A percentile compares a stretch with the other conserved stretches of the same genome.
Conservation (phyloP, 1,140 invertebrate genomes). For the Vanessa tameamea region DNA sequence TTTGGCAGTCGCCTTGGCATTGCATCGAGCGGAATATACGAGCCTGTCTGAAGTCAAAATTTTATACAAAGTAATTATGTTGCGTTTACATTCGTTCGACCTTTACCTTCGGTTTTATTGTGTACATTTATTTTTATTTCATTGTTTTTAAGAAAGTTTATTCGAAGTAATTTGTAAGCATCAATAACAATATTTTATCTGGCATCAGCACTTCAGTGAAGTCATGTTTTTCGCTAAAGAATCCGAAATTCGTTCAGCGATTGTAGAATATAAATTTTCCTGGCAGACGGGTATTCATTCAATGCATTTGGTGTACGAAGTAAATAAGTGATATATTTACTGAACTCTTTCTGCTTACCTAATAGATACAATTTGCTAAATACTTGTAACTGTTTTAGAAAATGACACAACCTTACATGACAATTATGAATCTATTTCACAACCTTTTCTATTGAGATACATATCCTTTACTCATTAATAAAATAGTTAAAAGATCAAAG, state of each 20-base stretch:
- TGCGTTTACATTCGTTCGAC: slow-evolving; percentile 45
- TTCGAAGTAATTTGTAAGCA: slow-evolving; percentile 29
- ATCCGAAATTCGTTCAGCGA: slow-evolving; percentile 18
- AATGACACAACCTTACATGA: too few species aligned
- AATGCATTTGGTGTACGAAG: slow-evolving; percentile 5
- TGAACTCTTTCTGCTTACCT: not conserved
- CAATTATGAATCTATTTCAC: too few species aligned
- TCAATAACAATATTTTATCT: slow-evolving; percentile 36
- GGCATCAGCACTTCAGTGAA: slow-evolving; percentile 16
- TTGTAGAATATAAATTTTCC: slow-evolving; percentile 14
- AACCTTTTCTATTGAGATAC: too few species aligned
- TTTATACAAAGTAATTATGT: slow-evolving; percentile 57
- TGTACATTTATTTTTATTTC: slow-evolving; percentile 40
- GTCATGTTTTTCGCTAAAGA: slow-evolving; percentile 30
- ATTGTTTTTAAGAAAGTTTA: slow-evolving; percentile 40
- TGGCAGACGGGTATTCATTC: slow-evolving; percentile 12
- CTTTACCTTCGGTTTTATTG: slow-evolving; percentile 57
- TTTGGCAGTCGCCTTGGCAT: slow-evolving; percentile 77
- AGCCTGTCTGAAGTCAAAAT: slow-evolving; percentile 51
- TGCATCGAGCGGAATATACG: slow-evolving; percentile 45
- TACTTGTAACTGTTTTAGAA: too few species aligned
- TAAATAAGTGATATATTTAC: not conserved
- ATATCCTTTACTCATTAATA: too few species aligned
- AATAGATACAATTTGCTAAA: not conserved
- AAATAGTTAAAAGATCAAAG: too few species aligned